Conservation (phyloP, 1,140 invertebrate genomes). For the Pseudachorutes palmiensis region DNA sequence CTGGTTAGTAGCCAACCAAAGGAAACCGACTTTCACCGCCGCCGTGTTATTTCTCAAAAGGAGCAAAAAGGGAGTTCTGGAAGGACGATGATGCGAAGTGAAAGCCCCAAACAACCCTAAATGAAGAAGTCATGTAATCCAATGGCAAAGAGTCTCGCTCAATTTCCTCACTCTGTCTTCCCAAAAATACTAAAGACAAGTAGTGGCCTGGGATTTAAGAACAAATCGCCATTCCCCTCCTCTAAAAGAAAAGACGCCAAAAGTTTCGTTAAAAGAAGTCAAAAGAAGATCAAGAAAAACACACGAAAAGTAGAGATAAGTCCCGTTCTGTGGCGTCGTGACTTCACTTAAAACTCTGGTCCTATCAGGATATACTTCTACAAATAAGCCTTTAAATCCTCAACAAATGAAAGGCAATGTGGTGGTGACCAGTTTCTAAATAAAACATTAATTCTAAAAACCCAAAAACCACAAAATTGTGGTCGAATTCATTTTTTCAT, state of each 20-base stretch:
- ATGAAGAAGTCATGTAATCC: slow-evolving; percentile 10
- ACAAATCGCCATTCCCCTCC: not conserved
- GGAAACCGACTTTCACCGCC: not conserved
- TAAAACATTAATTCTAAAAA: too few relatives aligned
- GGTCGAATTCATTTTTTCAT: too few relatives aligned
- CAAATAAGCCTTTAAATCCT: not conserved
- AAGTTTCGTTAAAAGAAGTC: too few relatives aligned
- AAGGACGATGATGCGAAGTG: not conserved
- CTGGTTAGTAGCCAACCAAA: too few relatives aligned
- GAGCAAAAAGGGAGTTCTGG: too few relatives aligned
- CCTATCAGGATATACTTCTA: slow-evolving; percentile 1
- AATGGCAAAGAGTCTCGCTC: not conserved
- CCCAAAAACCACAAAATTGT: too few relatives aligned
- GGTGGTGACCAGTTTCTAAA: too few relatives aligned
- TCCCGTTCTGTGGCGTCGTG: too few relatives aligned
- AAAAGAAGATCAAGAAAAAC: not conserved
- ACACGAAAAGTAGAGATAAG: not conserved
- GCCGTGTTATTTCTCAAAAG: too few relatives aligned
- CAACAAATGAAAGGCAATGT: not conserved
- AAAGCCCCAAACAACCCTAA: not conserved
- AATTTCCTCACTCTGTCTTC: not conserved
- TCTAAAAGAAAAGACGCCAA: not conserved
- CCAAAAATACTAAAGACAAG: not conserved
- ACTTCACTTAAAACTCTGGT: not conserved
- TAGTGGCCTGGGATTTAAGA: slow-evolving; percentile 10